phyloP scores from a whole-genome alignment of 2,888 invertebrate genomes.

The Limenitis camilla region DNA sequence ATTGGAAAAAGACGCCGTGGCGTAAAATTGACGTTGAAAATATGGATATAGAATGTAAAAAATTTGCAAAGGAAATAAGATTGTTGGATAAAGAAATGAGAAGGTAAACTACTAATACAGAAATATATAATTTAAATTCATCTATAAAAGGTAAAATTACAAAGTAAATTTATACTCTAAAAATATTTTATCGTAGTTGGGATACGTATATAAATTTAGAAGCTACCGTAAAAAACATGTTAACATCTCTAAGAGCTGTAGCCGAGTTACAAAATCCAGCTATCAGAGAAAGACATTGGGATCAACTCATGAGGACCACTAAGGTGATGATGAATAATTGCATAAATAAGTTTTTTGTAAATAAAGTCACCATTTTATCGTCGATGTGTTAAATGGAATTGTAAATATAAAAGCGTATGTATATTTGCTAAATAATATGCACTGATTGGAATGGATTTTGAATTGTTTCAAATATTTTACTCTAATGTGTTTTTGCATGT shows the following conservation, averaged over 20 bases:
- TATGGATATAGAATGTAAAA: slow-evolving; percentile 98
- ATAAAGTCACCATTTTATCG: slow-evolving; percentile 19
- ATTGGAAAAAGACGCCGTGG: slow-evolving; percentile 99
- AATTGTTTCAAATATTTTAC: slow-evolving; percentile 34
- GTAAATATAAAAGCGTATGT: slow-evolving; percentile 22
- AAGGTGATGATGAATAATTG: slow-evolving; percentile 76
- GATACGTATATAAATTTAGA: slow-evolving; percentile 92
- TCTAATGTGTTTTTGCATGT: slow-evolving; percentile 29
- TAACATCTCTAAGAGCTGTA: slow-evolving; percentile 94
- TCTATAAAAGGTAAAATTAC: background rate
- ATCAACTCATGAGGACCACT: slow-evolving; percentile 95
- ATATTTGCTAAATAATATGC: slow-evolving; percentile 25
- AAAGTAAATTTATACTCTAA: background rate
- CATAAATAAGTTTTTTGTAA: slow-evolving; percentile 12
- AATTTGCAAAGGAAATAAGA: slow-evolving; percentile 95
- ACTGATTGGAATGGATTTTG: slow-evolving; percentile 21
- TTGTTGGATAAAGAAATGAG: slow-evolving; percentile 97
- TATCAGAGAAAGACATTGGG: slow-evolving; percentile 96
- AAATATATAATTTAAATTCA: background rate
- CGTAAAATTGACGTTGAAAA: slow-evolving; percentile 97
- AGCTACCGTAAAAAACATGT: slow-evolving; percentile 95
- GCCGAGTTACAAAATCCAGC: slow-evolving; percentile 97
- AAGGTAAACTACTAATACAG: slow-evolving; percentile 40
- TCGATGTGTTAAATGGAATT: slow-evolving; percentile 1
- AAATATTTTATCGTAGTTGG: slow-evolving; percentile 74